Conservation (phyloP, 2,888 invertebrate genomes). For the Papilio elwesi region DNA sequence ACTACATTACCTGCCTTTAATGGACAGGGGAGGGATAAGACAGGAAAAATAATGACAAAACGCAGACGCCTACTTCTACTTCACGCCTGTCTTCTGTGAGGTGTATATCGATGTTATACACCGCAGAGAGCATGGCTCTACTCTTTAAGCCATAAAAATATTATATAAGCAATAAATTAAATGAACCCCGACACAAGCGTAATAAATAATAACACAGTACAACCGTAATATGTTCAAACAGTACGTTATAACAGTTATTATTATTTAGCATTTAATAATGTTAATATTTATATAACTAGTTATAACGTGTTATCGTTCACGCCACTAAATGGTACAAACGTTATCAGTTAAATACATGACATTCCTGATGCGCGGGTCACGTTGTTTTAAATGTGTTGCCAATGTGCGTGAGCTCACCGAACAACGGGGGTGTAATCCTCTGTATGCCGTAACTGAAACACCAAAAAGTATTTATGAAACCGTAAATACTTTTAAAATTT, state of each 20-base stretch:
- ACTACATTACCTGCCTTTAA: too few species aligned
- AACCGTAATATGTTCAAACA: neutral
- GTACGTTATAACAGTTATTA: neutral
- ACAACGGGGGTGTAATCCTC: neutral
- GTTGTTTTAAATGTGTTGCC: neutral
- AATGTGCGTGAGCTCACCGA: constrained; percentile 9
- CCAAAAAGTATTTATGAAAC: neutral
- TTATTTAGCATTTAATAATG: neutral
- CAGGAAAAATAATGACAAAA: too few species aligned
- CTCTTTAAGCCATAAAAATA: too few species aligned
- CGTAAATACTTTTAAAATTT: constrained; percentile 1
- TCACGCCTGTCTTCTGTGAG: too few species aligned
- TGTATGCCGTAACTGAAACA: neutral
- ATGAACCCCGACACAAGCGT: neutral
- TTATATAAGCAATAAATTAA: too few species aligned
- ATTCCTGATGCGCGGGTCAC: constrained; percentile 14
- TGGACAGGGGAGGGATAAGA: too few species aligned
- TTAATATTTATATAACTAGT: neutral
- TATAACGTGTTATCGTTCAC: neutral
- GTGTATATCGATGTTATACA: too few species aligned
- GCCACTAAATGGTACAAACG: constrained; percentile 6
- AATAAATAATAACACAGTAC: neutral
- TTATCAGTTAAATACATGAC: constrained; percentile 2
- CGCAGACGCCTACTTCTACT: too few species aligned
- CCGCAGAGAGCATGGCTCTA: too few species aligned